These are phyloP conservation scores for Campylorhamphus procurvoides DNA, from an alignment of 2,113 vertebrate species.

Conservation along the genomic window DNA sequence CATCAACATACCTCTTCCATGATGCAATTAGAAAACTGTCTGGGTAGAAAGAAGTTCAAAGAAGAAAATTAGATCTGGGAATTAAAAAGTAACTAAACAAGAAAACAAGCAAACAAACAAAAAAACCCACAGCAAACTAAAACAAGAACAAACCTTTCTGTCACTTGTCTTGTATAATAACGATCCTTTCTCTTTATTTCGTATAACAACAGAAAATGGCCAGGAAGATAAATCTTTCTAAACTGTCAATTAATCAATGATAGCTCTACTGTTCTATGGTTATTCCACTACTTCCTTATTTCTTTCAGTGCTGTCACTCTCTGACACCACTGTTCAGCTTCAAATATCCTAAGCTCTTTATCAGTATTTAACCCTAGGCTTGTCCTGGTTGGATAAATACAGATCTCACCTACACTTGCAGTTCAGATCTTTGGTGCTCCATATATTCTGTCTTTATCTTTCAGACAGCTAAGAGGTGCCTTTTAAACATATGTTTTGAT, in stretches of 20 bases:
- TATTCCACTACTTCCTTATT: neutral
- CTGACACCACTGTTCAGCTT: neutral
- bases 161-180: neutral
- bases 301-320: neutral
- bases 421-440: neutral
- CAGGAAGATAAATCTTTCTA: neutral
- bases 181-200: neutral
- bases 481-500: neutral
- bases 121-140: neutral
- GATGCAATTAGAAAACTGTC: neutral
- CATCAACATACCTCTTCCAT: rapidly evolving
- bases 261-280: neutral
- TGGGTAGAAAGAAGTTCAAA: neutral
- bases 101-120: neutral
- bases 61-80: neutral
- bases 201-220: neutral
- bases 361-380: neutral
- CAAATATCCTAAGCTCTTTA: neutral
- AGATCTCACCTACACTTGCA: neutral
- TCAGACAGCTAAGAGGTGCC: neutral
- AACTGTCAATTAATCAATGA: neutral
- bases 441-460: neutral
- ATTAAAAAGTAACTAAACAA: neutral
- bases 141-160: neutral
- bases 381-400: neutral